Evolutionary conservation across 2,797 vertebrate species (phyloP).

Genomic region (Bovichtus variegatus): DNA sequence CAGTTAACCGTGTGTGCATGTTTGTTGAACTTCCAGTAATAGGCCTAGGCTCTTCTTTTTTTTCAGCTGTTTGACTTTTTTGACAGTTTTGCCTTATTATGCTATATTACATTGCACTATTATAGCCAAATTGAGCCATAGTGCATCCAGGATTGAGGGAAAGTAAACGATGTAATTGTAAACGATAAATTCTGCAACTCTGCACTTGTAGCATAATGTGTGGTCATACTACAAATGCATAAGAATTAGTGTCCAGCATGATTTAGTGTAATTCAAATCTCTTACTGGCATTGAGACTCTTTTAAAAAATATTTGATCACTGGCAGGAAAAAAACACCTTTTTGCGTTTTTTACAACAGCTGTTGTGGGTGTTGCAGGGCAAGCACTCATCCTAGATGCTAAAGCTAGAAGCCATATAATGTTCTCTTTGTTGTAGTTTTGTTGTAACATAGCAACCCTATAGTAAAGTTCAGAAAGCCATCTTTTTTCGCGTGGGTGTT

Average conservation of each 20-base stretch:
- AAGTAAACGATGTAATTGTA: constrained; percentile 35
- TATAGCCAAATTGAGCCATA: constrained; percentile 34
- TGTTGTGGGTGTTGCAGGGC: constrained; percentile 57
- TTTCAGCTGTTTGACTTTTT: constrained; percentile 72
- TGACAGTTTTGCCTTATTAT: constrained; percentile 74
- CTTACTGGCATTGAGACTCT: not conserved
- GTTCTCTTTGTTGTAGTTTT: constrained; percentile 66
- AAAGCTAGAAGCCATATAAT: constrained; percentile 35
- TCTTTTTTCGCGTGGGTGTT: constrained; percentile 60
- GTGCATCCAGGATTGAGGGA: constrained; percentile 22
- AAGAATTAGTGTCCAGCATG: constrained; percentile 15
- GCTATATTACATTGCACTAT: constrained; percentile 42
- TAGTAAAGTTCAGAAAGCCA: constrained; percentile 57
- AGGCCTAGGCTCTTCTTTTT: constrained; percentile 58
- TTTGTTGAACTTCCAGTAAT: constrained; percentile 85
- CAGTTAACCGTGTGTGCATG: constrained; percentile 85
- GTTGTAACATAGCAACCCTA: constrained; percentile 58
- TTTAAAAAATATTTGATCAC: constrained; percentile 18
- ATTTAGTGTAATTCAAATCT: constrained; percentile 32
- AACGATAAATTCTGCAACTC: constrained; percentile 30
- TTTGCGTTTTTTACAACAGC: constrained; percentile 46
- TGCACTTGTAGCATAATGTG: constrained; percentile 31
- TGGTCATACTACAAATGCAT: constrained; percentile 13
- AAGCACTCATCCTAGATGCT: constrained; percentile 54
- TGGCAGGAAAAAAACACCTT: constrained; percentile 9